Evolutionary conservation across 2,888 invertebrate genomes (phyloP), one percentile per base, ranked within the genome.

Genomic region (Volucella inflata): DNA sequence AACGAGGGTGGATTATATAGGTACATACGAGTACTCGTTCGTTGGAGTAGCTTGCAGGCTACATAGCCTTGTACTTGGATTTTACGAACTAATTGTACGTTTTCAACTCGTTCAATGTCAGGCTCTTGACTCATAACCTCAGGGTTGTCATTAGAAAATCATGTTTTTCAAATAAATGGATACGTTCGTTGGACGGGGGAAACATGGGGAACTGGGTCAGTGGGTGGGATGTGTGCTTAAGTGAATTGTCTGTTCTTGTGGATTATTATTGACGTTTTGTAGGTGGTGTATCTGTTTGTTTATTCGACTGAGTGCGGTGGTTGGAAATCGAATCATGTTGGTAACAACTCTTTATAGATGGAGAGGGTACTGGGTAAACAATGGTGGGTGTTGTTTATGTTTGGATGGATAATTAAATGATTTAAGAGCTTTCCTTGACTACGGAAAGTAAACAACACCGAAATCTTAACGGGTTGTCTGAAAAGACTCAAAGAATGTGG

Each of bases 51-150:
- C 82, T 72, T 14, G 51, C 38, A 50, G 79, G 51, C 51, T 70
- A 59, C 72, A 79, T 14, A 62, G 44, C 50, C 74, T 44, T 53
- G 48, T 70, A 59, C 65, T 75, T 42, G 60, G 67, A 38, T 76
- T 50, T 60, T 50, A 48, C 50, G 50, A 42, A 57, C 74, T 75
- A 75, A 75, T 75, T 84, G 74, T 59, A 55, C 57, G 42, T 64
- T 68, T 64, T 70, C 65, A 84, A 75, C 75, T 68, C 78, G 62
- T 78, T 78, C 78, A 74, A 65, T 84, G 48, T 53, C 59, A 79
- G 30, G 50, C 64, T 42, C 65, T 65, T 71, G 59, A 40, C 40
- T 82, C 42, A 70, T 62, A 70, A 48, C 74, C 74, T 10, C 38
- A 65, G 67, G 74, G 79, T 42, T 80, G 72, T 60, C 65, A 74